These are phyloP conservation scores for Lepus americanus DNA, from an alignment of 2,113 vertebrate species.

Conservation along the genomic window DNA sequence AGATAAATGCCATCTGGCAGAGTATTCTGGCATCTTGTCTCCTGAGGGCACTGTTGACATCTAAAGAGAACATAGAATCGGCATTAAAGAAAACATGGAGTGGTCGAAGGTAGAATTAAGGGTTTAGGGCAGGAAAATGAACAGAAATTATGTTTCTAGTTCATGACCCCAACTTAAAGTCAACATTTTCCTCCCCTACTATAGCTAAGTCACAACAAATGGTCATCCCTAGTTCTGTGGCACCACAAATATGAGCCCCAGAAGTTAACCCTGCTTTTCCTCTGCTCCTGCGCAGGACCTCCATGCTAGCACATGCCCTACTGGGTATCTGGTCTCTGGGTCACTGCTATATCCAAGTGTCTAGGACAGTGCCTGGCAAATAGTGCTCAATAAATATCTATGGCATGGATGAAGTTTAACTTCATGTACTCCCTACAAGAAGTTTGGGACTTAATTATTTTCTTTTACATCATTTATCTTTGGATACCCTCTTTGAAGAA, in stretches of 20 bases:
- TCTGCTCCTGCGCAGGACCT: neutral
- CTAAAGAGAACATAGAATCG: conserved; percentile 36
- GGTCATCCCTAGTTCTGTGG: rapidly evolving
- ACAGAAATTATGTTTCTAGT: neutral
- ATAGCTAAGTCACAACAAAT: neutral
- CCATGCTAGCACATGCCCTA: neutral
- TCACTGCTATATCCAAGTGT: rapidly evolving
- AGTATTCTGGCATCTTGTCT: neutral
- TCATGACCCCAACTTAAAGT: neutral
- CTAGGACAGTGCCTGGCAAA: neutral
- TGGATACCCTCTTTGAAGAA: neutral
- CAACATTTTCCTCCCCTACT: neutral
- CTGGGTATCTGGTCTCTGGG: no score
- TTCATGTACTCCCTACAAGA: neutral
- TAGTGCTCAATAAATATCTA: neutral
- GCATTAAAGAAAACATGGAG: neutral
- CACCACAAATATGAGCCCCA: neutral
- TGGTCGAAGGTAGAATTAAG: neutral
- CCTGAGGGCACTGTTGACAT: conserved; percentile 75
- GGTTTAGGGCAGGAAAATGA: neutral
- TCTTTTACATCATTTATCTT: neutral
- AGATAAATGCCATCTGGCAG: conserved; percentile 74
- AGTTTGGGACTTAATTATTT: neutral
- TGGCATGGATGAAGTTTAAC: neutral
- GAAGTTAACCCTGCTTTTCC: rapidly evolving